phyloP scores from a whole-genome alignment of 2,797 vertebrate species.

The Okamejei kenojei region DNA sequence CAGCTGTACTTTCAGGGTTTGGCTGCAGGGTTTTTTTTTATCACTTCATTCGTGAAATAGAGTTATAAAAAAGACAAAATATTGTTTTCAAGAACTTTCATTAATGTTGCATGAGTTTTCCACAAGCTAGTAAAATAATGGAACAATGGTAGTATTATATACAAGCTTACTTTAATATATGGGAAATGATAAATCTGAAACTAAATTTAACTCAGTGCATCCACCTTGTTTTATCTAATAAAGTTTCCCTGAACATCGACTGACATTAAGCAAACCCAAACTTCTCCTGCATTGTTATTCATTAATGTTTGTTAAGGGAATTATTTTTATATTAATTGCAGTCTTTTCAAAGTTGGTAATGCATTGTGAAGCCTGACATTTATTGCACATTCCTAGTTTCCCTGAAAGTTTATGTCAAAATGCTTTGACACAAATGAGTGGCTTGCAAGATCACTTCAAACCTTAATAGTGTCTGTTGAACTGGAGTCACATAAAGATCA shows the following conservation, averaged over 20 bases:
- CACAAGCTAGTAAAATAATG: neutral
- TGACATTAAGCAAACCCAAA: neutral
- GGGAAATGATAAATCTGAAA: neutral
- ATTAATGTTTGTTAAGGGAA: neutral
- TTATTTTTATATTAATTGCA: neutral
- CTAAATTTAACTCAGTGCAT: neutral
- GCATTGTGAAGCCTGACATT: neutral
- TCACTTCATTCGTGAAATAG: slow-evolving; percentile 5
- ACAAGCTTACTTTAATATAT: neutral
- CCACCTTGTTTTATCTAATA: neutral
- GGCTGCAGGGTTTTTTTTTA: neutral
- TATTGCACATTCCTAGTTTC: neutral
- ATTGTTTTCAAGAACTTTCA: neutral
- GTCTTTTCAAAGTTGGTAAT: neutral
- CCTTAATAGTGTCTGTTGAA: neutral
- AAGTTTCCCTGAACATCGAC: neutral
- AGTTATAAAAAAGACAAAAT: neutral
- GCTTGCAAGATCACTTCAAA: neutral
- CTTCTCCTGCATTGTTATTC: neutral
- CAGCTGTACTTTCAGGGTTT: neutral
- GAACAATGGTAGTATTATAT: neutral
- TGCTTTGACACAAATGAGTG: neutral
- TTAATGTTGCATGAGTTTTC: slow-evolving; percentile 2
- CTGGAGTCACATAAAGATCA: neutral
- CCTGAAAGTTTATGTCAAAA: neutral